Percentiles rank a stretch among this genome's conserved stretches.
These are phyloP conservation scores for Hypothenemus hampei DNA, from an alignment of 1,140 invertebrate species.

Conservation along the genomic window DNA sequence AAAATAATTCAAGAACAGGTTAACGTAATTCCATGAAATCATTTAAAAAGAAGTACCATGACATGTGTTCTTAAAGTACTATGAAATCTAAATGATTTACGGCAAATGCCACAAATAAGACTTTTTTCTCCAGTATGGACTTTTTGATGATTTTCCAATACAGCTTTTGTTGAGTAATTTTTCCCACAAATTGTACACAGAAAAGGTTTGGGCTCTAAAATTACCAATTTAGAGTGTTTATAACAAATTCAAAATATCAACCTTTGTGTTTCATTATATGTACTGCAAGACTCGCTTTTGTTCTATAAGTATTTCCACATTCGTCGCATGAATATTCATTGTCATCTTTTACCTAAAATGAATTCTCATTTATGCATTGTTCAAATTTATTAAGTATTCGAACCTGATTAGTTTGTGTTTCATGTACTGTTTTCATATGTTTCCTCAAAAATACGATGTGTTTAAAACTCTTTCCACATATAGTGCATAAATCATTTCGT, in stretches of 20 bases:
- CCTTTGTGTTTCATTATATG: conserved; percentile 13
- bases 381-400: too few species aligned
- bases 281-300: conserved; percentile 7
- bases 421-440: not conserved
- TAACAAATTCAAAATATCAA: too few species aligned
- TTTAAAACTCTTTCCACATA: conserved; percentile 14
- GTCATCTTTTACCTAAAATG: too few species aligned
- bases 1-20: too few species aligned
- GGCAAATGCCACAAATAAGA: conserved; percentile 32
- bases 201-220: conserved; percentile 19
- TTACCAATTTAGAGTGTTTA: too few species aligned
- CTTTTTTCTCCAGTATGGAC: conserved; percentile 38
- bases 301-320: conserved; percentile 8
- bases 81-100: conserved; percentile 45
- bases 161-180: conserved; percentile 15
- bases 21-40: too few species aligned
- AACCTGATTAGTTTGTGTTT: not conserved
- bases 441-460: not conserved
- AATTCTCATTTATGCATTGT: too few species aligned
- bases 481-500: conserved; percentile 6
- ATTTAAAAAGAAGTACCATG: conserved; percentile 7
- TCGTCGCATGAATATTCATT: conserved; percentile 5
- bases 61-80: conserved; percentile 41
- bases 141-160: conserved; percentile 30
- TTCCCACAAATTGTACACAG: conserved; percentile 21